Evolutionary conservation across 2,888 invertebrate species (phyloP).

Genomic region (Chloroclysta siterata): DNA sequence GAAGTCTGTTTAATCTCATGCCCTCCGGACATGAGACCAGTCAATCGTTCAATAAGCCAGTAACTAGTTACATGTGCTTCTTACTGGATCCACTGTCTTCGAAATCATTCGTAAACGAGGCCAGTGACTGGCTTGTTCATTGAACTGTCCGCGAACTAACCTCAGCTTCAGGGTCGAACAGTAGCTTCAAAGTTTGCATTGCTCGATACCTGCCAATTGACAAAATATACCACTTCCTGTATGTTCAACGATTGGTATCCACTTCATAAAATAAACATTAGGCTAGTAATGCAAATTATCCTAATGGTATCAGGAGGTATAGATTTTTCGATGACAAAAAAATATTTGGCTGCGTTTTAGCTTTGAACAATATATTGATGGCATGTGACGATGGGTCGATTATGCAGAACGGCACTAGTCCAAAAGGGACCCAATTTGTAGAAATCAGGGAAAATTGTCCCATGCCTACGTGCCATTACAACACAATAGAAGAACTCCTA

Average conservation of each 20-base stretch:
- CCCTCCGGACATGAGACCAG: not conserved
- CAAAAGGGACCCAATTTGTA: no score
- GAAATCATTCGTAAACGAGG: not conserved
- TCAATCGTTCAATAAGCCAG: not conserved
- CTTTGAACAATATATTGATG: no score
- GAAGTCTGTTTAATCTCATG: conserved; percentile 5
- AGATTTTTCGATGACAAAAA: no score
- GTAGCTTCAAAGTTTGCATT: conserved; percentile 6
- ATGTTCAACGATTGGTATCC: conserved; percentile 4
- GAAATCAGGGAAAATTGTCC: no score
- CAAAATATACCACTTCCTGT: conserved; percentile 17
- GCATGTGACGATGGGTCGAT: no score
- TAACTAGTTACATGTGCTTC: no score
- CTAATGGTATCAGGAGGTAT: not conserved
- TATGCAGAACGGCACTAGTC: no score
- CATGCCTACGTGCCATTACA: no score
- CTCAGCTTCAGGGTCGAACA: conserved; percentile 8
- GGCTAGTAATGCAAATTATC: conserved; percentile 4
- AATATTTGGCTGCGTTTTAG: no score
- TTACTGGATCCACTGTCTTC: no score
- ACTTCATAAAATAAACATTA: conserved; percentile 16
- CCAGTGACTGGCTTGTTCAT: not conserved
- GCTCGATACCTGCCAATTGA: conserved; percentile 1
- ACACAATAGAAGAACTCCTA: no score
- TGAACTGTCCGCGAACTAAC: not conserved